A percentile compares a stretch with the other conserved stretches of the same genome.
These are phyloP conservation scores for Autographa pulchrina DNA, from an alignment of 2,888 invertebrate genomes.

Conservation along the genomic window DNA sequence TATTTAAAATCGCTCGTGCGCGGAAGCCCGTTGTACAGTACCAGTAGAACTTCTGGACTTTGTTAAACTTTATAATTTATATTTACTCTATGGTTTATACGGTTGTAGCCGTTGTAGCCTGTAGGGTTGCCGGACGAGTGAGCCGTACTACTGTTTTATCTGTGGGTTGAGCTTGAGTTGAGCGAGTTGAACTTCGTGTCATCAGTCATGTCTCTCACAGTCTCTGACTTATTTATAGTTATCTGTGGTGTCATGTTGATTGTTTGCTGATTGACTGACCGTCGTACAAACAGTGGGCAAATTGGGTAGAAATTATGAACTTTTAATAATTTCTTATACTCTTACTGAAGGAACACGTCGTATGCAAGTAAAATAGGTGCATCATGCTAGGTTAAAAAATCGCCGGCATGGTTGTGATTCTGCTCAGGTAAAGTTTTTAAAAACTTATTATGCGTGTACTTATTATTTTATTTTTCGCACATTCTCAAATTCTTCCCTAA, in stretches of 20 bases:
- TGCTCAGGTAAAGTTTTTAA: slow-evolving; percentile 72
- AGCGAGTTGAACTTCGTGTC: too few relatives aligned
- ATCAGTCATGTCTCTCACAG: too few relatives aligned
- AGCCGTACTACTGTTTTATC: too few relatives aligned
- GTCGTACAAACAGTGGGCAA: background rate
- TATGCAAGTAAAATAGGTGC: slow-evolving; percentile 14
- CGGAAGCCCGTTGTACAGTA: too few relatives aligned
- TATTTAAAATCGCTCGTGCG: too few relatives aligned
- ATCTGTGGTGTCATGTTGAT: background rate
- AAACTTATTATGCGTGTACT: background rate
- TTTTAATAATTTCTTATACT: background rate
- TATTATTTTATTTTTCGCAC: background rate
- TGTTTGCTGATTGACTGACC: background rate
- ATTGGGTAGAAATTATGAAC: background rate
- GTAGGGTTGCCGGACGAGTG: too few relatives aligned
- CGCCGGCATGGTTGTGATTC: slow-evolving; percentile 82
- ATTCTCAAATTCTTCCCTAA: slow-evolving; percentile 14
- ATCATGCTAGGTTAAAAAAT: slow-evolving; percentile 68
- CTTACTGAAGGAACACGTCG: background rate
- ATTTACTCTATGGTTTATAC: too few relatives aligned
- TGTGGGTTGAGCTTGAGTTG: too few relatives aligned
- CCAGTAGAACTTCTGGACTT: too few relatives aligned
- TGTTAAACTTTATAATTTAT: too few relatives aligned
- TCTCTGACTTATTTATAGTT: too few relatives aligned
- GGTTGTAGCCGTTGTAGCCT: too few relatives aligned